These are phyloP conservation scores for Lepidurus apus DNA, from an alignment of 1,140 invertebrate species.

Conservation along the genomic window DNA sequence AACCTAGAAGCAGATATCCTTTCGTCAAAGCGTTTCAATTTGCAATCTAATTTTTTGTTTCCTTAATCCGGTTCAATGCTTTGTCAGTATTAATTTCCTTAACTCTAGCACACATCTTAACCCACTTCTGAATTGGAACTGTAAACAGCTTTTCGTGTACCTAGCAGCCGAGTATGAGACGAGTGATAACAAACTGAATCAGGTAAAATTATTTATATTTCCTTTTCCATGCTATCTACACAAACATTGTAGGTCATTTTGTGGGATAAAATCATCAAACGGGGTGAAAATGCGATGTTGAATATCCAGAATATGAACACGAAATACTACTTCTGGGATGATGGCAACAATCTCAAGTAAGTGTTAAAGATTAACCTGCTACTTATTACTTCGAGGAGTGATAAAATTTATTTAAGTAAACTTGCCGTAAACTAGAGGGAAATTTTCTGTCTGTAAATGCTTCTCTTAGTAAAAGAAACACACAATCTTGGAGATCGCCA, in stretches of 20 bases:
- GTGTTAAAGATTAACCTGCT: conserved; percentile 30
- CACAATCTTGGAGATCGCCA: too few species aligned
- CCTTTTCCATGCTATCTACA: not conserved
- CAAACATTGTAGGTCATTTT: conserved; percentile 71
- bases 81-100: conserved; percentile 38
- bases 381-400: not conserved
- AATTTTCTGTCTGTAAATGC: conserved; percentile 12
- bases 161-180: conserved; percentile 94
- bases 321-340: conserved; percentile 99
- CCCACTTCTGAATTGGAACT: conserved; percentile 98
- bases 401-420: too few species aligned
- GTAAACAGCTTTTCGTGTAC: conserved; percentile 96
- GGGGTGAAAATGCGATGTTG: conserved; percentile 85
- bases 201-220: conserved; percentile 48
- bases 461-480: conserved; percentile 37
- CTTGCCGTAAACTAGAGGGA: too few species aligned
- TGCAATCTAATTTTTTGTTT: not conserved
- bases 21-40: conserved; percentile 40
- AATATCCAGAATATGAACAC: conserved; percentile 92
- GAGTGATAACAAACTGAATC: conserved; percentile 78
- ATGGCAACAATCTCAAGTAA: conserved; percentile 93
- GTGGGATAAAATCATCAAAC: conserved; percentile 97
- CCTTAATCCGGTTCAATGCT: not conserved
- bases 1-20: conserved; percentile 83
- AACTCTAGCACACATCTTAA: conserved; percentile 58